phyloP scores from a whole-genome alignment of 1,140 invertebrate genomes.

The Pantala flavescens region DNA sequence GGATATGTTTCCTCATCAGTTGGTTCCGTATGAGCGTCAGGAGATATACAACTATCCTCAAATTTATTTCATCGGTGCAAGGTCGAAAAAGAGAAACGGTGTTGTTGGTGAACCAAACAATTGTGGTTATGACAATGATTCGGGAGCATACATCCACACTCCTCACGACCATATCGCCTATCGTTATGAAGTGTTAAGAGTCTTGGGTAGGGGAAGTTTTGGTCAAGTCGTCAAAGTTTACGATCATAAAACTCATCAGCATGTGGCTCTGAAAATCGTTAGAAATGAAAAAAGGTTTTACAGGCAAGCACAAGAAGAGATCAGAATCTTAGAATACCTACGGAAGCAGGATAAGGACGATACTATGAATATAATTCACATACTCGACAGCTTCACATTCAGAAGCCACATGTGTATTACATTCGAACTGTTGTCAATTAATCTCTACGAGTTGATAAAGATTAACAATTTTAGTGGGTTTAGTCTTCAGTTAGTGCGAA shows the following conservation, averaged over 20 bases:
- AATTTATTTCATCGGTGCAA: slow-evolving; percentile 92
- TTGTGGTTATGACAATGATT: slow-evolving; percentile 89
- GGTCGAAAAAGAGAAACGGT: slow-evolving; percentile 87
- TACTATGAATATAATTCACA: slow-evolving; percentile 98
- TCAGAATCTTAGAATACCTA: slow-evolving; percentile 91
- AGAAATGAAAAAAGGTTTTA: slow-evolving; percentile 98
- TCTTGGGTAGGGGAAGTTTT: slow-evolving; percentile 98
- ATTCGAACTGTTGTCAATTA: slow-evolving; percentile 96
- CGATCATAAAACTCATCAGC: slow-evolving; percentile 90
- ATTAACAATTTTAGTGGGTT: slow-evolving; percentile 99
- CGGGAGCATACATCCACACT: slow-evolving; percentile 95
- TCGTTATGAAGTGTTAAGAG: slow-evolving; percentile 82
- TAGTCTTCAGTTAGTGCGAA: slow-evolving; percentile 88
- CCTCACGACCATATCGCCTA: slow-evolving; percentile 97
- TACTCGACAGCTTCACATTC: slow-evolving; percentile 97
- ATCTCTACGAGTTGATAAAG: slow-evolving; percentile 98
- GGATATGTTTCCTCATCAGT: slow-evolving; percentile 86
- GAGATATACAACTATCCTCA: slow-evolving; percentile 89
- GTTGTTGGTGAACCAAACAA: slow-evolving; percentile 77
- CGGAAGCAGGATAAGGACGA: slow-evolving; percentile 96
- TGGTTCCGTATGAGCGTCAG: slow-evolving; percentile 88
- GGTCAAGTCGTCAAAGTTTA: slow-evolving; percentile 92
- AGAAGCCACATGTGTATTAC: slow-evolving; percentile 99
- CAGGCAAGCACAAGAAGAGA: slow-evolving; percentile 98
- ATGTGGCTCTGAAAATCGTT: slow-evolving; percentile 96